These are phyloP conservation scores for Balaeniceps rex DNA, from an alignment of 2,113 vertebrate species.

Conservation along the genomic window DNA sequence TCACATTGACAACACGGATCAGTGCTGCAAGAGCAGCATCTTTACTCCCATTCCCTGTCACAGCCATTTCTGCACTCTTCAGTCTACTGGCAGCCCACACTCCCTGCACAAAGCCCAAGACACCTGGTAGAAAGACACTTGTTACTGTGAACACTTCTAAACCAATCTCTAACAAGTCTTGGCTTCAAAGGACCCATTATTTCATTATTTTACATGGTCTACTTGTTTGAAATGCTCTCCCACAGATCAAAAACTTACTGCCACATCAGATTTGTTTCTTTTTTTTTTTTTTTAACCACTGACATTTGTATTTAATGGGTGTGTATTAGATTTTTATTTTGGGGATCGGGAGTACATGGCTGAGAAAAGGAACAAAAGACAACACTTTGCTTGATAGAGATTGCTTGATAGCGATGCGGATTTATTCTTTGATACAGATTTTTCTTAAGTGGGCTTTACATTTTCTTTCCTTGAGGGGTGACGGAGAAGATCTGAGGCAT, in stretches of 20 bases:
- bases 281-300: background rate
- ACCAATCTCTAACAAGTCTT: background rate
- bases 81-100: background rate
- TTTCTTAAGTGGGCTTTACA: background rate
- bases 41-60: background rate
- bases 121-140: background rate
- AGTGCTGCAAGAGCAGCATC: background rate
- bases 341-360: background rate
- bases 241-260: background rate
- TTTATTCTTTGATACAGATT: background rate
- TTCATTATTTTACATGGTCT: background rate
- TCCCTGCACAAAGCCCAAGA: background rate
- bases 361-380: background rate
- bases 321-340: background rate
- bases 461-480: background rate
- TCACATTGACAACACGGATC: background rate
- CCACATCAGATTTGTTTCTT: background rate
- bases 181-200: background rate
- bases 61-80: background rate
- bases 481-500: background rate
- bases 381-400: background rate
- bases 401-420: background rate
- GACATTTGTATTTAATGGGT: background rate
- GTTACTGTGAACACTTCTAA: background rate
- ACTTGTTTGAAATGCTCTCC: background rate